Conservation (phyloP, 1,140 invertebrate species). For the Apocrypta bakeri region DNA sequence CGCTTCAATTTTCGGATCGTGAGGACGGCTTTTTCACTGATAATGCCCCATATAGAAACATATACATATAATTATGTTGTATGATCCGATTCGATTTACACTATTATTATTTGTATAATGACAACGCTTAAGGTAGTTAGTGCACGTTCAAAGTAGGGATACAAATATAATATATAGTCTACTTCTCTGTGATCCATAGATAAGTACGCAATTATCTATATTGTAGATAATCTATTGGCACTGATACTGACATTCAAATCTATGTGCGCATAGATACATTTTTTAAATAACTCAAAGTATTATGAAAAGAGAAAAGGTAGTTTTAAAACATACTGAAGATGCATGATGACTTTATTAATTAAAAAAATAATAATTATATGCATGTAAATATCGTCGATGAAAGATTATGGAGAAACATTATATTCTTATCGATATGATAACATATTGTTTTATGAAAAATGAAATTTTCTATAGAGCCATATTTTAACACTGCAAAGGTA, state of each 20-base stretch:
- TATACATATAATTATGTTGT: not conserved
- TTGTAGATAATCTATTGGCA: not conserved
- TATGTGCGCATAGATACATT: not conserved
- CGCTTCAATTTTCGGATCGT: too few relatives aligned
- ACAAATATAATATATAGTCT: constrained; percentile 14
- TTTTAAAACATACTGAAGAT: not conserved
- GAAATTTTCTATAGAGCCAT: not conserved
- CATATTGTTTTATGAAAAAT: not conserved
- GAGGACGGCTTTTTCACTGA: too few relatives aligned
- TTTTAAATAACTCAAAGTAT: constrained; percentile 1
- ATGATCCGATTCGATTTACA: not conserved
- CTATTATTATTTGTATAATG: not conserved
- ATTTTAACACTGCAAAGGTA: constrained; percentile 42
- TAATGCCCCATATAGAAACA: too few relatives aligned
- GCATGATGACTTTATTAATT: constrained; percentile 3
- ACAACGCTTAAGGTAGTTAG: constrained; percentile 20
- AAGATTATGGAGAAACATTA: not conserved
- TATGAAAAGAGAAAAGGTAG: not conserved
- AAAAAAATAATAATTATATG: not conserved
- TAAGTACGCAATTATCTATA: constrained; percentile 16
- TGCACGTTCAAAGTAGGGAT: constrained; percentile 27
- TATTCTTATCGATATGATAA: not conserved
- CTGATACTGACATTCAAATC: not conserved
- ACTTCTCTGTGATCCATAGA: constrained; percentile 48
- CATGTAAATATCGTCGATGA: not conserved